Evolutionary conservation across 2,797 vertebrate species (phyloP).

Genomic region (Potorous gilbertii): DNA sequence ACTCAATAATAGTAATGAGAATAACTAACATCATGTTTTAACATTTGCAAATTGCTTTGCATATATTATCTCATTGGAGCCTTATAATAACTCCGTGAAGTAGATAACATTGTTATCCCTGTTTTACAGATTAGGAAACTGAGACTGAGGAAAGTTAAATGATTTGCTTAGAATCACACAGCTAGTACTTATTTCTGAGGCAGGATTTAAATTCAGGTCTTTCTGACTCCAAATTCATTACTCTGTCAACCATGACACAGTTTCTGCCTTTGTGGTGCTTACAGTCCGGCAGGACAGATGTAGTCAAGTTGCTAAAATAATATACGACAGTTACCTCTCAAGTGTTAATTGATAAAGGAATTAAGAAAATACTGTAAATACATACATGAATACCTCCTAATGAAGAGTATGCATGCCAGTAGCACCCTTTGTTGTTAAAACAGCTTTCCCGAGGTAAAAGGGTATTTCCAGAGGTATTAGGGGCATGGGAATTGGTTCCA

Average conservation of each 20-base stretch:
- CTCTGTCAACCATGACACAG: not conserved
- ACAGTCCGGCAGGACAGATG: not conserved
- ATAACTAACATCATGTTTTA: not conserved
- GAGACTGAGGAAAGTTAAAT: not conserved
- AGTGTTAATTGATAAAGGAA: slow-evolving; percentile 37
- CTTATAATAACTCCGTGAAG: not conserved
- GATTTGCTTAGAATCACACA: not conserved
- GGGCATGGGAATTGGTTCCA: not conserved
- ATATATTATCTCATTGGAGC: not conserved
- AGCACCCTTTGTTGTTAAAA: not conserved
- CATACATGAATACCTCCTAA: slow-evolving; percentile 29
- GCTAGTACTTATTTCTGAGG: not conserved
- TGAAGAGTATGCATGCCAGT: slow-evolving; percentile 36
- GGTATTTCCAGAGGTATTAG: not conserved
- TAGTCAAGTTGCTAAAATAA: not conserved
- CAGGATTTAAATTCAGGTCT: not conserved
- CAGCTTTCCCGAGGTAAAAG: not conserved
- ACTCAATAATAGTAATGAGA: not conserved
- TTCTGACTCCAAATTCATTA: not conserved
- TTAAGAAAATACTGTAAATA: slow-evolving; percentile 44
- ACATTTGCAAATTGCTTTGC: not conserved
- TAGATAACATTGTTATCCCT: not conserved
- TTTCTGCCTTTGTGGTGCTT: not conserved
- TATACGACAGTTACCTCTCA: slow-evolving; percentile 56
- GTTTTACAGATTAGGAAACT: not conserved